These are phyloP conservation scores for Heliornis fulica DNA, from an alignment of 2,113 vertebrate species.

Conservation along the genomic window DNA sequence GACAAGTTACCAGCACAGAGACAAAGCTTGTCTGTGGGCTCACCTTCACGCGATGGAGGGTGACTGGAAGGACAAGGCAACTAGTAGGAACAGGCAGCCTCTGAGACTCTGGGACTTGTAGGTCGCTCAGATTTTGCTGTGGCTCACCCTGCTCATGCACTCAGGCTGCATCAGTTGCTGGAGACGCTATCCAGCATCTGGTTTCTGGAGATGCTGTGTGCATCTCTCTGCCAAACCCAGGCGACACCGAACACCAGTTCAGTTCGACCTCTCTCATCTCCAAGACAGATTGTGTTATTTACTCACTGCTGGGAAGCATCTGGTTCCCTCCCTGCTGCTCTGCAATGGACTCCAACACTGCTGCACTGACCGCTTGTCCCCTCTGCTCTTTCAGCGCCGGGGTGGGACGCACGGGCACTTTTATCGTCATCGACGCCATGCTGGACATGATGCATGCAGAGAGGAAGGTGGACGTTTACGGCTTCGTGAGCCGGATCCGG, in stretches of 20 bases:
- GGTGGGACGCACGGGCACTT: conserved; percentile 94
- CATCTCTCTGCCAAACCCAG: not conserved
- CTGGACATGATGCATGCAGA: conserved; percentile 97
- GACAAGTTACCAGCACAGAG: not conserved
- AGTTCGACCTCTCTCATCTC: not conserved
- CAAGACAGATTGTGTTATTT: not conserved
- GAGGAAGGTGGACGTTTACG: conserved; percentile 95
- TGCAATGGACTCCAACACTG: not conserved
- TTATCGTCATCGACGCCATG: conserved; percentile 98
- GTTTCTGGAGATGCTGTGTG: not conserved
- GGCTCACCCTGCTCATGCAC: not conserved
- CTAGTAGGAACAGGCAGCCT: not conserved
- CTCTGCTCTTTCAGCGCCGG: conserved; percentile 79
- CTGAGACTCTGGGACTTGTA: not conserved
- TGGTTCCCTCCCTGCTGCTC: not conserved
- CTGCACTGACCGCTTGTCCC: not conserved
- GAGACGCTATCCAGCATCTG: not conserved
- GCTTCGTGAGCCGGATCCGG: conserved; percentile 94
- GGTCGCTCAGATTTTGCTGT: not conserved
- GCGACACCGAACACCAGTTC: accelerated
- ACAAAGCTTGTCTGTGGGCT: not conserved
- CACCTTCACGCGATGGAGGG: not conserved
- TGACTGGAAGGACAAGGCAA: not conserved
- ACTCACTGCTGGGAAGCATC: not conserved
- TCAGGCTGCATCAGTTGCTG: accelerated